These are phyloP conservation scores for Pygocentrus nattereri DNA, from an alignment of 2,797 vertebrate genomes.

Conservation along the genomic window DNA sequence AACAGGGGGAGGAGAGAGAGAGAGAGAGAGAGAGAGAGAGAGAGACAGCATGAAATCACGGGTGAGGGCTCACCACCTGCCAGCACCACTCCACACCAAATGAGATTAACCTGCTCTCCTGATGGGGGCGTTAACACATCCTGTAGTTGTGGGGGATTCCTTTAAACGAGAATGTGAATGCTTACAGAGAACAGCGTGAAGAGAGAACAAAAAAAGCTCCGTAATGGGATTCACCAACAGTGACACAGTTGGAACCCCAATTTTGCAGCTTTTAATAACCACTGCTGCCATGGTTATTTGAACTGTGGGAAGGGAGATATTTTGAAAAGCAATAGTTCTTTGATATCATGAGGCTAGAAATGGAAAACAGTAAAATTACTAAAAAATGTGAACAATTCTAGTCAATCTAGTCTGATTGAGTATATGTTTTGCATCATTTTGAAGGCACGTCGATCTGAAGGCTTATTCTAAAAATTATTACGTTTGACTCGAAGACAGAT, in stretches of 20 bases:
- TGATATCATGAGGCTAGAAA: not conserved
- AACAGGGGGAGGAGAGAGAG: not conserved
- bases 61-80: not conserved
- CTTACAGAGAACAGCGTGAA: constrained; percentile 33
- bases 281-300: not conserved
- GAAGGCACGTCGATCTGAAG: too few relatives aligned
- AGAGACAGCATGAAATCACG: not conserved
- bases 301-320: not conserved
- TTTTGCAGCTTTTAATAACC: constrained; percentile 21
- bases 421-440: too few relatives aligned
- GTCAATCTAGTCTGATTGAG: too few relatives aligned
- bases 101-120: constrained; percentile 34
- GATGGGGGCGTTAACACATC: constrained; percentile 18
- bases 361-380: not conserved
- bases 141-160: constrained; percentile 13
- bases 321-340: not conserved
- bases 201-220: constrained; percentile 9
- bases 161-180: constrained; percentile 16
- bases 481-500: too few relatives aligned
- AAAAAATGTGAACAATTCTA: not conserved
- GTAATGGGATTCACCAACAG: constrained; percentile 30
- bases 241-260: constrained; percentile 32
- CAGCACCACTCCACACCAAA: constrained; percentile 14
- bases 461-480: too few relatives aligned
- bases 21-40: not conserved